Percentiles rank a stretch among this genome's conserved stretches.
Conservation (phyloP, 1,140 invertebrate species). For the Lasioglossum albipes region DNA sequence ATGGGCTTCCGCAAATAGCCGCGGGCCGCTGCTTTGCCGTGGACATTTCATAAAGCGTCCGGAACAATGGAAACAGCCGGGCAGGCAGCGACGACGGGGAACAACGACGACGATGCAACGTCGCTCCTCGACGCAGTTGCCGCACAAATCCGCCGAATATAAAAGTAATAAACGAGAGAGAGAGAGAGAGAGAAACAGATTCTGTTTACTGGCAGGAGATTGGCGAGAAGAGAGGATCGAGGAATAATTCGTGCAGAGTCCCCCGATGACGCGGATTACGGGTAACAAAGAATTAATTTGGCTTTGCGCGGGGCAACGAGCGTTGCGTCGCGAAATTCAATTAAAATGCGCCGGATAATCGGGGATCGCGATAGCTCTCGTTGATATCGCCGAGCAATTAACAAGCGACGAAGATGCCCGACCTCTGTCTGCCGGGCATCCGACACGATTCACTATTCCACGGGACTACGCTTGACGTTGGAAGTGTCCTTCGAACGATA, state of each 20-base stretch:
- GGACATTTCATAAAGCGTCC: background rate
- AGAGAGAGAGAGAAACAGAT: background rate
- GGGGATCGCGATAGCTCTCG: background rate
- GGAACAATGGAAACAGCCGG: background rate
- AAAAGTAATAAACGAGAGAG: conserved; percentile 8
- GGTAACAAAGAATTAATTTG: conserved; percentile 20
- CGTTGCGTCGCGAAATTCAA: conserved; percentile 5
- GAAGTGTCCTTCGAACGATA: no score
- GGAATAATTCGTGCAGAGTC: no score
- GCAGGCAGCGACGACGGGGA: background rate
- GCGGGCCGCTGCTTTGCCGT: background rate
- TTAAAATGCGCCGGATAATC: conserved; percentile 20
- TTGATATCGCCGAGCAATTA: conserved; percentile 10
- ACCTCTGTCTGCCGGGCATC: background rate
- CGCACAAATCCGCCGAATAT: conserved; percentile 9
- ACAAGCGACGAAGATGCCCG: background rate
- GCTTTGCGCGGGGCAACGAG: no score
- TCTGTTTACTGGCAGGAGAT: background rate
- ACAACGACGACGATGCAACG: no score
- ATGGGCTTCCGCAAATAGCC: background rate
- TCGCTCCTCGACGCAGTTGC: conserved; percentile 1
- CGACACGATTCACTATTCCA: no score
- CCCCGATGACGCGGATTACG: conserved; percentile 10
- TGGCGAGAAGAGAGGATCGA: no score
- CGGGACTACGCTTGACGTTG: no score